Evolutionary conservation across 23 tunicate species (phyloP), one percentile per base, ranked within the genome.

Genomic region (Trididemnum miniatum): DNA sequence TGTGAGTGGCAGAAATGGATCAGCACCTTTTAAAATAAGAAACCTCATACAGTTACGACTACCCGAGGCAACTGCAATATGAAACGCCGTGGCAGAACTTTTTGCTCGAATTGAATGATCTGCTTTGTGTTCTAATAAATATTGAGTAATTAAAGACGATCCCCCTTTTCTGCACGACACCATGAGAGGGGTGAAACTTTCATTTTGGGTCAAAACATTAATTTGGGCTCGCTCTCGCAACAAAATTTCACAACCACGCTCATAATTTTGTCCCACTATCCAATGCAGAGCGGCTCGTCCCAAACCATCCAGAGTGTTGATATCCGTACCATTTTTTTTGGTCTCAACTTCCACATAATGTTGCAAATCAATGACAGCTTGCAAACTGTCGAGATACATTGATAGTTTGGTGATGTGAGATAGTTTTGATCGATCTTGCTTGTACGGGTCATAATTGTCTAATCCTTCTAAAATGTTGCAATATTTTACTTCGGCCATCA

Each of bases 141-240:
- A 27, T 18, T 25, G 30, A 0, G 69, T 25, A 35, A 65, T n/a
- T 2, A 24, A 34, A 0, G 44, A 1, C 29, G 38, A 38, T 4
- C 84, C 84, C 5, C 63, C 84, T 29, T 80, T 64, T 80, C 75
- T 65, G 30, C 84, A 80, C 0, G 84, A 49, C 27, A 80, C 63
- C 84, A 80, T 80, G 0, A 80, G 37, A n/a, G 84, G 76, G 1
- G 84, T 80, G 33, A 80, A 80, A 7, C 84, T 76, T 65, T 80
- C 84, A 12, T 36, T 30, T 15, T 59, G 35, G n/a, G 75, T 65
- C 7, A 1, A 12, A 15, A 36, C 35, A 36, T 80, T 80, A n/a
- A 65, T 67, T 2, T 80, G 24, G 1, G 73, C 84, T 1, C 40
- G 27, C 12, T 80, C 31, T 31, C 65, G 57, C 32, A 80, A 35